Evolutionary conservation across 2,797 vertebrate species (phyloP).

Genomic region (Arctocebus calabarensis): DNA sequence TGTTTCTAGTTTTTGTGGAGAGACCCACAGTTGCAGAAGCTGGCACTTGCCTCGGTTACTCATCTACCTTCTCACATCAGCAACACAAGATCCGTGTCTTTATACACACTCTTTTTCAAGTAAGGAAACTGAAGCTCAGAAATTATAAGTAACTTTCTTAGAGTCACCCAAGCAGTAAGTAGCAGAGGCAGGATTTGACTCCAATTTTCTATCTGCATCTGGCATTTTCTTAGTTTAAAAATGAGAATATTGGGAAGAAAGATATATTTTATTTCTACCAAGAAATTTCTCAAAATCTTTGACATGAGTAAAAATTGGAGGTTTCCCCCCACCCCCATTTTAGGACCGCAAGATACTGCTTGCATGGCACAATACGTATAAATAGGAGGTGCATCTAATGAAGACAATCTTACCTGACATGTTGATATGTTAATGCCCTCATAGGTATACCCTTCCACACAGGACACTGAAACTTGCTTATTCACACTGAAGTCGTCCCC

Average conservation of each 20-base stretch:
- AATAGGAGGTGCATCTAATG: neutral
- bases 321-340: neutral
- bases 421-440: slow-evolving; percentile 89
- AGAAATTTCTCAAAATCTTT: slow-evolving; percentile 22
- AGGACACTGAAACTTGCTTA: slow-evolving; percentile 91
- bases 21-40: neutral
- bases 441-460: slow-evolving; percentile 92
- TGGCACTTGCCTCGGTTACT: neutral
- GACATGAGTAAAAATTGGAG: neutral
- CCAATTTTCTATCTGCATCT: neutral
- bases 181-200: neutral
- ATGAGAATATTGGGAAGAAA: neutral
- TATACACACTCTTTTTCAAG: neutral
- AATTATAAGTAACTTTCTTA: neutral
- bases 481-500: slow-evolving; percentile 91
- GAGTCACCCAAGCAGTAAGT: neutral
- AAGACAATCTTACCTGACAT: slow-evolving; percentile 91
- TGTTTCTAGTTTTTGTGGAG: neutral
- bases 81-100: neutral
- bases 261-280: neutral
- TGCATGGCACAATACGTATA: neutral
- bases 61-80: neutral
- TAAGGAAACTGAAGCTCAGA: neutral
- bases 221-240: slow-evolving; percentile 38
- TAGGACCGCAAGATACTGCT: neutral